These are phyloP conservation scores for Podabrus alpinus DNA, from an alignment of 2,888 invertebrate species.

Conservation along the genomic window DNA sequence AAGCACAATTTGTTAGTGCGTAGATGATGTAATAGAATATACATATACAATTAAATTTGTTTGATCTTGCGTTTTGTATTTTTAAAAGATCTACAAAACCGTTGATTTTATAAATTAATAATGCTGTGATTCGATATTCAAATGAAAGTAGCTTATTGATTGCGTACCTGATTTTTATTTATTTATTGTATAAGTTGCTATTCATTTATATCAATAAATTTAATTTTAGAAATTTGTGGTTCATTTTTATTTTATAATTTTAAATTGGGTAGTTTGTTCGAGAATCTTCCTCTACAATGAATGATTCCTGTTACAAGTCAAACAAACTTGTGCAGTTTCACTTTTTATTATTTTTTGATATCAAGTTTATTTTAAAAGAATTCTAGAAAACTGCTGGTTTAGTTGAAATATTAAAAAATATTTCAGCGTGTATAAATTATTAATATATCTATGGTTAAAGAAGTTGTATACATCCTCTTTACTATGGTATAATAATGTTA, in stretches of 20 bases:
- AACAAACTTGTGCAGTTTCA: too few relatives aligned
- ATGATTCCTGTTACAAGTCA: too few relatives aligned
- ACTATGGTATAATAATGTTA: too few relatives aligned
- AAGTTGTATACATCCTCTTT: too few relatives aligned
- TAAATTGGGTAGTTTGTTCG: not conserved
- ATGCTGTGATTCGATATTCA: not conserved
- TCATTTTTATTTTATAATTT: not conserved
- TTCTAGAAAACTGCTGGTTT: too few relatives aligned
- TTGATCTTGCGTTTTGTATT: not conserved
- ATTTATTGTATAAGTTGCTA: not conserved
- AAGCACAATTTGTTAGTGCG: slow-evolving; percentile 19
- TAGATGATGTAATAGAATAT: slow-evolving; percentile 13
- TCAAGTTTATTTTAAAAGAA: too few relatives aligned
- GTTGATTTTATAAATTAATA: not conserved
- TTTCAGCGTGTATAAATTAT: too few relatives aligned
- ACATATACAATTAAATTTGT: slow-evolving; percentile 9
- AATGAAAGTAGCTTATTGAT: not conserved
- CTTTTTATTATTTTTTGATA: too few relatives aligned
- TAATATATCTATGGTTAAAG: too few relatives aligned
- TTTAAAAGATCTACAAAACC: not conserved
- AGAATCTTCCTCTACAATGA: too few relatives aligned
- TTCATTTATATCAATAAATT: not conserved
- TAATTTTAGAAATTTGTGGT: not conserved
- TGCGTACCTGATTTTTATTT: not conserved
- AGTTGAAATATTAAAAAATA: too few relatives aligned